These are phyloP conservation scores for Lithobius niger DNA, from an alignment of 1,140 invertebrate species.

Conservation along the genomic window DNA sequence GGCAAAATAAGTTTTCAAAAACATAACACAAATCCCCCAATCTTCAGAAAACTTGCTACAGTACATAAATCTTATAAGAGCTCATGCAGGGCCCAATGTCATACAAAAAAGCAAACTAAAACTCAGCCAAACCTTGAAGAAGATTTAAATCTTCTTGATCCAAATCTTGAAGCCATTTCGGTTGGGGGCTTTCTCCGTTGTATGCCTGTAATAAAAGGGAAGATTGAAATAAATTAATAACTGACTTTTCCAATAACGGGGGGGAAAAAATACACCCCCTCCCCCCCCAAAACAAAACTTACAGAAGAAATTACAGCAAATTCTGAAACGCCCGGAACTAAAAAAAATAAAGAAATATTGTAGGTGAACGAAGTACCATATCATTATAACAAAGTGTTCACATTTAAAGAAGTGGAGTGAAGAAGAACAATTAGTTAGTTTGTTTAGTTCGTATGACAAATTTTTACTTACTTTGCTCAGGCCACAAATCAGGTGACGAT, in stretches of 20 bases:
- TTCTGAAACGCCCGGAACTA: slow-evolving; percentile 37
- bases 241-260: too few species aligned
- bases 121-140: slow-evolving; percentile 37
- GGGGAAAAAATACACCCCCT: too few species aligned
- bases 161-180: slow-evolving; percentile 34
- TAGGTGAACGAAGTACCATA: too few species aligned
- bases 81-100: too few species aligned
- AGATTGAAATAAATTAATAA: not conserved
- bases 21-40: too few species aligned
- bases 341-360: too few species aligned
- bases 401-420: slow-evolving; percentile 14
- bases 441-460: not conserved
- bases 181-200: slow-evolving; percentile 19
- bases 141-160: slow-evolving; percentile 36
- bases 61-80: too few species aligned
- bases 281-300: too few species aligned
- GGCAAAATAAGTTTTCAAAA: too few species aligned
- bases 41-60: too few species aligned
- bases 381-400: too few species aligned
- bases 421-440: not conserved
- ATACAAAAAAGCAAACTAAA: too few species aligned
- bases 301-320: slow-evolving; percentile 29
- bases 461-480: slow-evolving; percentile 34
- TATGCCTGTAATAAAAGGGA: slow-evolving; percentile 15
- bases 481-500: slow-evolving; percentile 40